Conservation (phyloP, 2,113 vertebrate species). For the Actinemys pallida region DNA sequence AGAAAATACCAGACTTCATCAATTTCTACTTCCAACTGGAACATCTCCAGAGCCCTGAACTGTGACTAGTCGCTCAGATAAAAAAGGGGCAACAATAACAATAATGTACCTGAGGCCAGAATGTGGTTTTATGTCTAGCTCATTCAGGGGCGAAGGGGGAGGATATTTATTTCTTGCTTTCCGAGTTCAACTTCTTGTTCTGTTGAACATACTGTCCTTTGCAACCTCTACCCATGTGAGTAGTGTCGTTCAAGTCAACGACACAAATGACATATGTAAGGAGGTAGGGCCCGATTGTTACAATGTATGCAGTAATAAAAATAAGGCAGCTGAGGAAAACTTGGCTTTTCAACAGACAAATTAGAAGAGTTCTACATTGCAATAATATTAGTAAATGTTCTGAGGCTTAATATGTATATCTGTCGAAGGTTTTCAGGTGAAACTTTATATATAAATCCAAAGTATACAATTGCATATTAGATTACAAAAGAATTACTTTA, state of each 20-base stretch:
- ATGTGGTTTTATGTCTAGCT: neutral
- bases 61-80: neutral
- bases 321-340: neutral
- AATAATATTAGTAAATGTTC: neutral
- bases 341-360: neutral
- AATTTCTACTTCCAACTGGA: neutral
- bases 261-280: neutral
- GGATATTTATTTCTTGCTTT: neutral
- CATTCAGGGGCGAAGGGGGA: neutral
- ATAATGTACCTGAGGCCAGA: neutral
- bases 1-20: neutral
- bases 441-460: constrained; percentile 10
- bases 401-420: neutral
- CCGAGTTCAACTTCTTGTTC: neutral
- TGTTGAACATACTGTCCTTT: neutral
- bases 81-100: neutral
- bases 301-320: neutral
- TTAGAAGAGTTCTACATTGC: neutral
- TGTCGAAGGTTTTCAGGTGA: neutral
- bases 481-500: neutral
- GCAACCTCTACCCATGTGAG: neutral
- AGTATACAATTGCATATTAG: neutral
- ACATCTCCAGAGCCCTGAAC: neutral
- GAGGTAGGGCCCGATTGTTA: neutral
- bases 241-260: neutral